Conservation (phyloP, 1,140 invertebrate species). For the Maconellicoccus hirsutus region DNA sequence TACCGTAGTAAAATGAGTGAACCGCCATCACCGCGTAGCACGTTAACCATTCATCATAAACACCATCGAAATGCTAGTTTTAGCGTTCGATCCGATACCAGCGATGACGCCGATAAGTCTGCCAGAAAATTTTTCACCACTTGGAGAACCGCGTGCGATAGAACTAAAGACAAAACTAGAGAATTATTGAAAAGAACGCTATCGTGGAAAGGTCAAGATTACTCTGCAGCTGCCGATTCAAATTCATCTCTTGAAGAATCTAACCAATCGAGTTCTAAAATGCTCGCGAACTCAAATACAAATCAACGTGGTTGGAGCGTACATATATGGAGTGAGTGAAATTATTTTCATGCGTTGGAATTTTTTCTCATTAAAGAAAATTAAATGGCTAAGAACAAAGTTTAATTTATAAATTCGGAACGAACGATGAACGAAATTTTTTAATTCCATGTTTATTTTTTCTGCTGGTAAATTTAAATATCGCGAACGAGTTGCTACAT, state of each 20-base stretch:
- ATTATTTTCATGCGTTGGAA: too few species aligned
- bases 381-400: too few species aligned
- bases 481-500: too few species aligned
- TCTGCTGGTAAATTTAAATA: too few species aligned
- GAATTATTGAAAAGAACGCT: slow-evolving; percentile 52
- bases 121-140: slow-evolving; percentile 19
- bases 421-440: too few species aligned
- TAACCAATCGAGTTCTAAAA: slow-evolving; percentile 27
- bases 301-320: slow-evolving; percentile 46
- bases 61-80: slow-evolving; percentile 10
- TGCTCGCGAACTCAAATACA: slow-evolving; percentile 26
- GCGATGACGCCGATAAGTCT: neutral
- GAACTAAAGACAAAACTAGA: slow-evolving; percentile 53
- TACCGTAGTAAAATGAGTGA: slow-evolving; percentile 6
- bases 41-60: neutral
- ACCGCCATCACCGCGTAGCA: neutral
- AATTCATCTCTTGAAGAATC: slow-evolving; percentile 24
- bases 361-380: too few species aligned
- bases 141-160: slow-evolving; percentile 43
- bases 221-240: slow-evolving; percentile 32
- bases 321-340: slow-evolving; percentile 53
- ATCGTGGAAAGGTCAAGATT: slow-evolving; percentile 40
- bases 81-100: slow-evolving; percentile 9
- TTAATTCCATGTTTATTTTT: too few species aligned
- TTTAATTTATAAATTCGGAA: too few species aligned